Base-by-base conservation (phyloP, 2,113 vertebrate species). In the Pluvialis apricaria region DNA sequence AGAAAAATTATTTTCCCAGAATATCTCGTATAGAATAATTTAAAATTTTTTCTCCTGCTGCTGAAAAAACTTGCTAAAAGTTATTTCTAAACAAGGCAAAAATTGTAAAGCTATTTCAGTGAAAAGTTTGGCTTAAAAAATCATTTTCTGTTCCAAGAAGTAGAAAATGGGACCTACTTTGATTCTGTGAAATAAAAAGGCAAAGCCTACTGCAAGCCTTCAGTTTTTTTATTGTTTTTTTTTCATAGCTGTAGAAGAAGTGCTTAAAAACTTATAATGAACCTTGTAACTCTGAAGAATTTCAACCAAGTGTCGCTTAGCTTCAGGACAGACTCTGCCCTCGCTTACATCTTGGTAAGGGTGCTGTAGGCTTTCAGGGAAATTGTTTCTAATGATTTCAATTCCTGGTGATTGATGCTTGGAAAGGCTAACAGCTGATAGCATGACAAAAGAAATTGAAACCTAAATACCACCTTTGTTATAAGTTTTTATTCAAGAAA, bases 201-300 rank as follows among this genome's bases (percentile, higher is more conserved):
- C 64, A 77, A 88, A 77, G 8, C 20, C 45, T 54, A 5, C 38
- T 61, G 42, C 13, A 82, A 86, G 16, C 47, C 16, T 82, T 72
- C 15, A 51, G 47, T 28, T 29, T 72, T 55, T 92, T 52, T 16
- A 24, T 62, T 86, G 13, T 55, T 22, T 45, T 17, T 55, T 29
- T 40, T 26, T 21, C 1, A 1, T 80, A 44, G n/a, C 54, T 70
- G 29, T 26, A 66, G 44, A 51, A 76, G 18, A 89, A 93, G 75
- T 73, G 60, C 47, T 78, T 83, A 51, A 73, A 83, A 92, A 93
- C 20, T 82, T 81, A 49, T 75, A 70, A 95, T 60, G 64, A 92
- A 51, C 44, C 47, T 58, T 71, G 25, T 34, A 92, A 81, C 36
- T 80, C 26, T 8, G 58, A 88, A 40, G 57, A 18, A 32, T 71